Evolutionary conservation across 2,797 vertebrate genomes (phyloP).

Genomic region (Eulemur rubriventer): DNA sequence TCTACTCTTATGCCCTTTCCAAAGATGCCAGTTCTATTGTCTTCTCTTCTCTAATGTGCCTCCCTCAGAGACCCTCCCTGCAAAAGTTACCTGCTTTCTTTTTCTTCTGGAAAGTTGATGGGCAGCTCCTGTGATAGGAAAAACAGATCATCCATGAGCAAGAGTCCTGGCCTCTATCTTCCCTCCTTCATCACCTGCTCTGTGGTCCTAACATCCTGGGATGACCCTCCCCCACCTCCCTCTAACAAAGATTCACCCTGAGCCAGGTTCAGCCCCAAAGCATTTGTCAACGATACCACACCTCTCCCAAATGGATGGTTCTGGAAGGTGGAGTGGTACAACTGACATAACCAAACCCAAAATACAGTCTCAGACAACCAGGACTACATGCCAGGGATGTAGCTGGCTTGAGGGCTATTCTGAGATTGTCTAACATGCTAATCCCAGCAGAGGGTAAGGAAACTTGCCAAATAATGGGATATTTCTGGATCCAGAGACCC

Average conservation of each 20-base stretch:
- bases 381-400: constrained; percentile 52
- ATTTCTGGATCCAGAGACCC: constrained; percentile 55
- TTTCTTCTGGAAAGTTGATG: constrained; percentile 80
- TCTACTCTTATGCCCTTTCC: not conserved
- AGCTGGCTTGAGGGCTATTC: constrained; percentile 77
- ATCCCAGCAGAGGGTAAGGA: constrained; percentile 61
- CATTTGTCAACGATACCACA: not conserved
- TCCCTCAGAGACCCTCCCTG: not conserved
- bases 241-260: constrained; percentile 12
- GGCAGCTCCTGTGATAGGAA: constrained; percentile 83
- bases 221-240: not conserved
- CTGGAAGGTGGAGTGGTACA: not conserved
- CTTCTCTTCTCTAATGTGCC: not conserved
- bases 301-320: constrained; percentile 34
- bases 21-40: not conserved
- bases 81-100: constrained; percentile 80
- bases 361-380: constrained; percentile 62
- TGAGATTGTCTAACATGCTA: constrained; percentile 77
- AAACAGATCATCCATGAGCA: constrained; percentile 57
- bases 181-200: not conserved
- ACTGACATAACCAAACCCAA: constrained; percentile 69
- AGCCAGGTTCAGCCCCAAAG: constrained; percentile 18
- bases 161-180: not conserved
- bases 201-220: not conserved
- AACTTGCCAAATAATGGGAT: constrained; percentile 62